phyloP scores from a whole-genome alignment of 92 coral and sea anemone genomes.

The Zoanthus sociatus region DNA sequence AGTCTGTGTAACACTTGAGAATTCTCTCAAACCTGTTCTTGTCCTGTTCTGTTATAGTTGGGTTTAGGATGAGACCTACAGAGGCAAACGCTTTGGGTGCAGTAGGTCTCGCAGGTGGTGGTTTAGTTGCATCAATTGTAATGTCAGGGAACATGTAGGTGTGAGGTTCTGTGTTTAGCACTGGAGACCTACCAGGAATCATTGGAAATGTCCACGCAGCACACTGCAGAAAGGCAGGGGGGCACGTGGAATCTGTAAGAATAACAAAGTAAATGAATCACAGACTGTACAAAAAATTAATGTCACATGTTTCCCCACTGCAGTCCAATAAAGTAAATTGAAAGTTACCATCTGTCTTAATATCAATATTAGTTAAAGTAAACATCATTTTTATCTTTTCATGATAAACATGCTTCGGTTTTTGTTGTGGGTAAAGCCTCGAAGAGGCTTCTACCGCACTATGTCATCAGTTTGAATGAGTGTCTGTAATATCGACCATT shows the following conservation, averaged over 20 bases:
- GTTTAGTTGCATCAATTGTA: conserved; percentile 69
- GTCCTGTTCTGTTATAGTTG: conserved; percentile 72
- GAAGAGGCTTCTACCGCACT: no score
- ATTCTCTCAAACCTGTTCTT: conserved; percentile 89
- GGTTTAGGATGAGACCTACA: conserved; percentile 91
- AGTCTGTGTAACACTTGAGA: conserved; percentile 91
- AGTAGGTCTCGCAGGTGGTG: conserved; percentile 54
- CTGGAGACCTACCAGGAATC: conserved; percentile 95
- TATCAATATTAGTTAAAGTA: no score
- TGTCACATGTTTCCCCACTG: no score
- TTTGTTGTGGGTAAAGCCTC: no score
- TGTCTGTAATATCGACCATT: no score
- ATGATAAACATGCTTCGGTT: no score
- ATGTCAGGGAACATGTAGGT: conserved; percentile 98
- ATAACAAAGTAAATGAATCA: no score
- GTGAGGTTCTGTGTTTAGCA: conserved; percentile 93
- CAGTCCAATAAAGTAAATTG: no score
- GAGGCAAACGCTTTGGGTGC: conserved; percentile 88
- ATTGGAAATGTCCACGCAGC: conserved; percentile 98
- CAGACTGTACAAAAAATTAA: no score
- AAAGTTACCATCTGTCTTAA: no score
- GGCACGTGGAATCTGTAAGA: conserved; percentile 64
- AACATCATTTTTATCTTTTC: no score
- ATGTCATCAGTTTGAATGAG: no score
- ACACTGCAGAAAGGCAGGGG: conserved; percentile 95